Conservation (phyloP, 2,113 vertebrate species). For the Narcine bancroftii region DNA sequence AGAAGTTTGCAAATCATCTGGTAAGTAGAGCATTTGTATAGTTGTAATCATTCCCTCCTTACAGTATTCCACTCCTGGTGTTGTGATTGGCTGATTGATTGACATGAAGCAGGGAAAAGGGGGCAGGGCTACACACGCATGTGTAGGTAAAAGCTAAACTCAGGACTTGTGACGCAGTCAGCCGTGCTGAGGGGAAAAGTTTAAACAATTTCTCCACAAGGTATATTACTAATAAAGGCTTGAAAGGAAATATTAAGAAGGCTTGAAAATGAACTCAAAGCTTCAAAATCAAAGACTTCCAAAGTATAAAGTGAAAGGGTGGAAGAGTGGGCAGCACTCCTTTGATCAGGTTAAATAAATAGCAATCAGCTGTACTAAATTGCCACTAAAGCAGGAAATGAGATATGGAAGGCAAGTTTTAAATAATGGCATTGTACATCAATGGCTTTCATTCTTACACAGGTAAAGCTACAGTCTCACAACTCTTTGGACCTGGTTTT, state of each 20-base stretch:
- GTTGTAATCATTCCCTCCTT: constrained; percentile 2
- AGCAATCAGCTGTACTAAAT: neutral
- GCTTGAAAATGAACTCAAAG: neutral
- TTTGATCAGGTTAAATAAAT: neutral
- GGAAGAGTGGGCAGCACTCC: neutral
- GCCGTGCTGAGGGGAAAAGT: neutral
- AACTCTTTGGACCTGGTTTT: too few relatives aligned
- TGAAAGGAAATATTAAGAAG: neutral
- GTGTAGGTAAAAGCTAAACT: neutral
- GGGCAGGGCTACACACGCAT: neutral
- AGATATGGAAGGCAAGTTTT: neutral
- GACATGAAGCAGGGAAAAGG: neutral
- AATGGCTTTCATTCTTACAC: neutral
- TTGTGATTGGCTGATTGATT: constrained; percentile 22
- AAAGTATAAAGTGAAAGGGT: neutral
- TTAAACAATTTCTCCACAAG: neutral
- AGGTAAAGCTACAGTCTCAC: too few relatives aligned
- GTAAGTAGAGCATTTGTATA: neutral
- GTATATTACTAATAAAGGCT: neutral
- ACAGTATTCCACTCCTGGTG: constrained; percentile 30
- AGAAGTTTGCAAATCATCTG: neutral
- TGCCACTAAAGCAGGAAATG: neutral
- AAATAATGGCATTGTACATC: neutral
- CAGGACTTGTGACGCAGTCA: neutral
- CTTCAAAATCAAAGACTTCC: neutral